Percentiles rank a stretch among this genome's conserved stretches.
These are phyloP conservation scores for Magallana nippona DNA, from an alignment of 2,888 invertebrate species.

Conservation along the genomic window DNA sequence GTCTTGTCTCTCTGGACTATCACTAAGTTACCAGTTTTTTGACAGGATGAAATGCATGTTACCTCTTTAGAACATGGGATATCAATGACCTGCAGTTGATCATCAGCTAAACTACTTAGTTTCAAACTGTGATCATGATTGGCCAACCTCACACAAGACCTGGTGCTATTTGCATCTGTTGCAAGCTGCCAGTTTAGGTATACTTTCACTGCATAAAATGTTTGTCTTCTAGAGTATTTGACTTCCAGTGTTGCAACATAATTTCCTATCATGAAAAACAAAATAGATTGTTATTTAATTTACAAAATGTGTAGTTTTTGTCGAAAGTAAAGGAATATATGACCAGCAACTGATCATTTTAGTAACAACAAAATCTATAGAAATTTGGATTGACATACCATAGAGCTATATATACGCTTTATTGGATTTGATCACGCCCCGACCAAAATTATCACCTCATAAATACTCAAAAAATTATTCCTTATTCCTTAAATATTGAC, in stretches of 20 bases:
- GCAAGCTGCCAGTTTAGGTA: constrained; percentile 88
- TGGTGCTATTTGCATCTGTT: constrained; percentile 73
- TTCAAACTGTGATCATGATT: constrained; percentile 63
- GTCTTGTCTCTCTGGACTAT: constrained; percentile 81
- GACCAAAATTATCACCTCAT: too few relatives aligned
- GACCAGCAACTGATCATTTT: too few relatives aligned
- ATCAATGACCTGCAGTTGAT: constrained; percentile 85
- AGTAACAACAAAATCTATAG: too few relatives aligned
- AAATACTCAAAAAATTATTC: too few relatives aligned
- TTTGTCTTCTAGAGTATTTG: constrained; percentile 81
- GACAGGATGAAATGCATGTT: constrained; percentile 72
- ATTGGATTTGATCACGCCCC: too few relatives aligned
- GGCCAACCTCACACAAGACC: constrained; percentile 80
- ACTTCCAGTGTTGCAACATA: constrained; percentile 86
- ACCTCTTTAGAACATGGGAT: constrained; percentile 85
- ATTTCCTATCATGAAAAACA: constrained; percentile 81
- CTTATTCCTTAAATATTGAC: too few relatives aligned
- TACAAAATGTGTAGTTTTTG: too few relatives aligned
- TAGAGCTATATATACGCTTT: too few relatives aligned
- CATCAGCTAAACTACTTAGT: constrained; percentile 42
- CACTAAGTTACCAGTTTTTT: constrained; percentile 77
- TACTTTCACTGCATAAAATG: constrained; percentile 82
- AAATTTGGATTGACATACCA: too few relatives aligned
- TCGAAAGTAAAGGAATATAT: too few relatives aligned
- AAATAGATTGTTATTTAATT: too few relatives aligned